phyloP scores from a whole-genome alignment of 2,113 vertebrate genomes.

The Callionymus lyra region DNA sequence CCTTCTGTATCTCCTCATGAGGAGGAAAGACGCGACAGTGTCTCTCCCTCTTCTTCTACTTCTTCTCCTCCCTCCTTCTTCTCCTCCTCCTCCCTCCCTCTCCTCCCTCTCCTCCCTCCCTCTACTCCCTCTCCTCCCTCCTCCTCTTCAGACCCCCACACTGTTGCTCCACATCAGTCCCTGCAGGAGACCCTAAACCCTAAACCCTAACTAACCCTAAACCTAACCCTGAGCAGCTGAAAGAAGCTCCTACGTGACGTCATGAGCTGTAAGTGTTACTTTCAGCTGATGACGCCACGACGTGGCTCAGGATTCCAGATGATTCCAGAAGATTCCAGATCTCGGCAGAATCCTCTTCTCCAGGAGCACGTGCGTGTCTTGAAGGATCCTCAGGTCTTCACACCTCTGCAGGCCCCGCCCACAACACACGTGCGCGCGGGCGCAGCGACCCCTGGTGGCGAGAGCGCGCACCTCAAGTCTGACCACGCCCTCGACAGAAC shows the following conservation, averaged over 20 bases:
- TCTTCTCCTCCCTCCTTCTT: conserved; percentile 9
- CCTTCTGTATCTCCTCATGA: conserved; percentile 14
- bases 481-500: no score
- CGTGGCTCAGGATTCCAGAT: conserved; percentile 20
- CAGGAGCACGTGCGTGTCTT: conserved; percentile 22
- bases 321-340: conserved; percentile 9
- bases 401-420: conserved; percentile 38
- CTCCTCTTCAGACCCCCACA: conserved; percentile 13
- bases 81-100: conserved; percentile 10
- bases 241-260: no score
- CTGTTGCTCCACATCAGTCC: conserved; percentile 35
- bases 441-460: conserved; percentile 40
- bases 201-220: no score
- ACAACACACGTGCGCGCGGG: conserved; percentile 25
- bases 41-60: conserved; percentile 19
- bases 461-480: neutral
- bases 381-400: conserved; percentile 33
- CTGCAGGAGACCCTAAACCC: conserved; percentile 14
- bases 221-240: conserved; percentile 62
- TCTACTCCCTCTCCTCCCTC: conserved; percentile 10
- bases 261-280: conserved; percentile 61
- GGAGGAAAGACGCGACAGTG: conserved; percentile 55
- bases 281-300: conserved; percentile 53
- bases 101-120: conserved; percentile 9
- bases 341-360: neutral